Evolutionary conservation across 1,140 invertebrate genomes (phyloP).

Genomic region (Cyclargus thomasi): DNA sequence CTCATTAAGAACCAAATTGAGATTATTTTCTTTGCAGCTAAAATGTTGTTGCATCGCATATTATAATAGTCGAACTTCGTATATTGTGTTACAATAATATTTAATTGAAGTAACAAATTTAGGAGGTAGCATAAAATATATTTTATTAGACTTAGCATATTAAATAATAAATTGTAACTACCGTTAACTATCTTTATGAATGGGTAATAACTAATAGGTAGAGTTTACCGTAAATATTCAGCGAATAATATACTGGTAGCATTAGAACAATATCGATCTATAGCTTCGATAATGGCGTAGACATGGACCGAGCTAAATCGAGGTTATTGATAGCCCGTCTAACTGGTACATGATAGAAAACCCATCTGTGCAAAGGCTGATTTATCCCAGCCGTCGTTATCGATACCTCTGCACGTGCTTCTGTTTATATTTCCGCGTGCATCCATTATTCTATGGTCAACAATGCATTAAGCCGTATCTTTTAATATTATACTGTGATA

Average conservation of each 20-base stretch:
- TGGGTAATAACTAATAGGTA: neutral
- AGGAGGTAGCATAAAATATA: too few relatives aligned
- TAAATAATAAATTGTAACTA: neutral
- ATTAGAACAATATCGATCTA: conserved; percentile 14
- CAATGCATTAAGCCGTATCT: neutral
- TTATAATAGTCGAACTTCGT: too few relatives aligned
- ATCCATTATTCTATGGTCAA: conserved; percentile 4
- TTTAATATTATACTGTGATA: neutral
- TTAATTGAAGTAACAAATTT: too few relatives aligned
- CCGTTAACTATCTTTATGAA: neutral
- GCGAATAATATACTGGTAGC: neutral
- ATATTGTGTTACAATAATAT: too few relatives aligned
- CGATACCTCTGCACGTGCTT: conserved; percentile 8
- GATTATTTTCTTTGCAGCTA: too few relatives aligned
- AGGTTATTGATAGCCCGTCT: conserved; percentile 12
- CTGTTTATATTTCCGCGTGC: conserved; percentile 12
- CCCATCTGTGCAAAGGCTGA: conserved; percentile 5
- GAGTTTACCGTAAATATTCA: neutral
- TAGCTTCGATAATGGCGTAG: conserved; percentile 8
- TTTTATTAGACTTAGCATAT: too few relatives aligned
- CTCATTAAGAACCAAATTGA: too few relatives aligned
- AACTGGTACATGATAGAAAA: conserved; percentile 12
- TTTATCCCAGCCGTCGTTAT: conserved; percentile 4
- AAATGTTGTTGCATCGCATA: too few relatives aligned
- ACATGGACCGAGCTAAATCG: conserved; percentile 14